Percentiles rank a stretch among this genome's conserved stretches.
phyloP scores from a whole-genome alignment of 1,140 invertebrate genomes.

The Atopsyche davidsoni region DNA sequence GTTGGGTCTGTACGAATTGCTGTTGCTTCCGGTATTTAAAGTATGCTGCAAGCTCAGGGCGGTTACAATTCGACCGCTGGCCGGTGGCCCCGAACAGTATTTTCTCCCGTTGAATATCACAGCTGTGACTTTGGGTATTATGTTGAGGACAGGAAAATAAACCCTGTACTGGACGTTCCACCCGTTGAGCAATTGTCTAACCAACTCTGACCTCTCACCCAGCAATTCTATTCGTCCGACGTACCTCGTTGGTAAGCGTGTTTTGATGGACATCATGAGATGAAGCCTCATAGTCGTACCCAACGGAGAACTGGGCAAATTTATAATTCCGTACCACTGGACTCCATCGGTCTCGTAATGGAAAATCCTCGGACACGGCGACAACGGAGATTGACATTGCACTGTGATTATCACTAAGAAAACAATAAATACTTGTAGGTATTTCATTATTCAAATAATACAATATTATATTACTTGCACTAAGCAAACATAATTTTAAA shows the following conservation, averaged over 20 bases:
- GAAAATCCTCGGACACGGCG: constrained; percentile 15
- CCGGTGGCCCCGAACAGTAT: constrained; percentile 3
- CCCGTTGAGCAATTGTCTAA: constrained; percentile 5
- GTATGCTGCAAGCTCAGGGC: constrained; percentile 5
- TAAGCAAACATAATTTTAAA: no score
- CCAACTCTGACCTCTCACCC: constrained; percentile 8
- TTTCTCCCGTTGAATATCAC: constrained; percentile 7
- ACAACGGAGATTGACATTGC: constrained; percentile 2
- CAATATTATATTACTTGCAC: no score
- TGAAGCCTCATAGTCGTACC: constrained; percentile 1
- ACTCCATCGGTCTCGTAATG: constrained; percentile 8
- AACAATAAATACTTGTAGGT: no score
- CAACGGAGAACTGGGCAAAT: constrained; percentile 1
- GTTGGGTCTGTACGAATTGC: no score
- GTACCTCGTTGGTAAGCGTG: constrained; percentile 8
- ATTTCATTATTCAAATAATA: no score
- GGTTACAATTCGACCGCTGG: neutral
- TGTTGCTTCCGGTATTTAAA: constrained; percentile 6
- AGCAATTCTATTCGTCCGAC: constrained; percentile 12
- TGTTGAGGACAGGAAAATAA: constrained; percentile 10
- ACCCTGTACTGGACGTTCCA: constrained; percentile 10
- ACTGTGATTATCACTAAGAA: neutral
- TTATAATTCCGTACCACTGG: constrained; percentile 10
- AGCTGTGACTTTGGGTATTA: constrained; percentile 6
- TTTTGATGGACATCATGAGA: constrained; percentile 8